Conservation (phyloP, 2,888 invertebrate genomes). For the Ornithoptera priamus region DNA sequence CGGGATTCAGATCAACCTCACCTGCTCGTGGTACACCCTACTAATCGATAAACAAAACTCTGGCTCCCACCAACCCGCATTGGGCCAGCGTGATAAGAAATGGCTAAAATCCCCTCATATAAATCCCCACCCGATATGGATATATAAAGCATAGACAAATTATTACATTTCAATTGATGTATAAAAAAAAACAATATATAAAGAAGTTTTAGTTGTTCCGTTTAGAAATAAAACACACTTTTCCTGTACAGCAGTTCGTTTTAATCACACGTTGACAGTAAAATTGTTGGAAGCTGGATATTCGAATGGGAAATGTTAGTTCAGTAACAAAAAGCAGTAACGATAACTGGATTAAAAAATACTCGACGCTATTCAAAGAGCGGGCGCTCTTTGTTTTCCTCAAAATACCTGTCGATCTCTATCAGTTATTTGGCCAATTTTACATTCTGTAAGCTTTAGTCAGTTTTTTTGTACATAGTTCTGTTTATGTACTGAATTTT, state of each 20-base stretch:
- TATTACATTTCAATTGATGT: not conserved
- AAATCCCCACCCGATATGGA: no score
- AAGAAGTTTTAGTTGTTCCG: not conserved
- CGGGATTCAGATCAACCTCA: no score
- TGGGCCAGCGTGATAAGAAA: no score
- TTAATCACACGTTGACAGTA: slow-evolving; percentile 8
- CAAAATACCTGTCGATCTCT: not conserved
- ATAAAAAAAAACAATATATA: not conserved
- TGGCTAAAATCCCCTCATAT: no score
- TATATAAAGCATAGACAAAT: not conserved
- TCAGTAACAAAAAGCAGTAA: not conserved
- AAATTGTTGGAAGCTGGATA: not conserved
- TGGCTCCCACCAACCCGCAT: no score
- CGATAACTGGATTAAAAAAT: not conserved
- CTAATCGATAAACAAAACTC: no score
- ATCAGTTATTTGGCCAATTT: not conserved
- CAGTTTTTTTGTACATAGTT: not conserved
- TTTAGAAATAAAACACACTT: not conserved
- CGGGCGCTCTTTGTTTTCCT: not conserved
- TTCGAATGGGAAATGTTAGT: slow-evolving; percentile 10
- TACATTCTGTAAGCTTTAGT: not conserved
- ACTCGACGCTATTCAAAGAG: not conserved
- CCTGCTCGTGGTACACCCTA: no score
- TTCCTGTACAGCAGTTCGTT: not conserved
- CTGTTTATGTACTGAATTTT: not conserved